Conservation (phyloP, 2,797 vertebrate genomes). For the Hyperoplus lanceolatus region DNA sequence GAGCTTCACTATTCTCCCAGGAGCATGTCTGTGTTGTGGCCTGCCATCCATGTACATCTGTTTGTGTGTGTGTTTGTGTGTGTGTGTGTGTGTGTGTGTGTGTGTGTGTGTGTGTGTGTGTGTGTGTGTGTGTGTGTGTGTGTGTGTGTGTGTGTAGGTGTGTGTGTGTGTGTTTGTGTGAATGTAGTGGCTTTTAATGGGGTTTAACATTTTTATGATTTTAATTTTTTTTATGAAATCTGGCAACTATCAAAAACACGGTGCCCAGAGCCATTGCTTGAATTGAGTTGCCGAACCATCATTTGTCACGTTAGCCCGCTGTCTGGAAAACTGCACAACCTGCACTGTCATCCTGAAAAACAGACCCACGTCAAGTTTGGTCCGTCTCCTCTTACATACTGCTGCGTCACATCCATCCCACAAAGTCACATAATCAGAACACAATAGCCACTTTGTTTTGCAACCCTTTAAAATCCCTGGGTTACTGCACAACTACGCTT, state of each 20-base stretch:
- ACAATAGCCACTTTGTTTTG: not conserved
- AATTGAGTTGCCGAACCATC: not conserved
- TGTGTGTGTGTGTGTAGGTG: conserved; percentile 4
- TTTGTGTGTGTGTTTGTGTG: conserved; percentile 9
- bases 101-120: no score
- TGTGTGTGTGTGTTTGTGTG: no score
- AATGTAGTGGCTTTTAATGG: no score
- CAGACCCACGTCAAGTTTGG: not conserved
- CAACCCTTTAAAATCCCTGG: not conserved
- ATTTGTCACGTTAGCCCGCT: conserved; percentile 5
- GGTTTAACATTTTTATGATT: no score
- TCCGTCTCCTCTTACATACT: not conserved
- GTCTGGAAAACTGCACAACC: not conserved
- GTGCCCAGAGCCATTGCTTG: not conserved
- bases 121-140: conserved; percentile 21
- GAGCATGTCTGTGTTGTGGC: conserved; percentile 66
- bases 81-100: conserved; percentile 10
- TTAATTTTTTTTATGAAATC: not conserved
- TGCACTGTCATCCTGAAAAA: not conserved
- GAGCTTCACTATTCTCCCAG: conserved; percentile 56
- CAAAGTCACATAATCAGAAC: not conserved
- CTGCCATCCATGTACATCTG: conserved; percentile 38
- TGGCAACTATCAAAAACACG: not conserved
- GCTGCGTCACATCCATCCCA: not conserved
- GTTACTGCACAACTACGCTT: not conserved